phyloP scores from a whole-genome alignment of 2,113 vertebrate species.

The Chaetodon auriga region DNA sequence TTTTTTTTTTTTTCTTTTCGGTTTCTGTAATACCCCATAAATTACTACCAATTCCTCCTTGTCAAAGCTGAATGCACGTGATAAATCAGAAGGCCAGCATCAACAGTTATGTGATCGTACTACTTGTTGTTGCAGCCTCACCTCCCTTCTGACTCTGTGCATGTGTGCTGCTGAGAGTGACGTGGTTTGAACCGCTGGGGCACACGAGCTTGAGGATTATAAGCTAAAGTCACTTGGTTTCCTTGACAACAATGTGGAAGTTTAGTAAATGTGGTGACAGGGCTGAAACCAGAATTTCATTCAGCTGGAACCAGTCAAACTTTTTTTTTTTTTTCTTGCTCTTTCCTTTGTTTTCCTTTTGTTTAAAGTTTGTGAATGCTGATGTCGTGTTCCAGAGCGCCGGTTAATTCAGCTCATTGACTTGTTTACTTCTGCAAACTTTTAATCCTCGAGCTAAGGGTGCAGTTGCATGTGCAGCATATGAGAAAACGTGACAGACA shows the following conservation, averaged over 20 bases:
- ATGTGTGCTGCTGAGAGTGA: conserved; percentile 11
- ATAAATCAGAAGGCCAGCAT: conserved; percentile 17
- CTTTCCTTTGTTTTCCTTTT: conserved; percentile 22
- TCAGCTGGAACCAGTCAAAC: conserved; percentile 16
- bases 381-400: conserved; percentile 15
- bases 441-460: conserved; percentile 45
- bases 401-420: conserved; percentile 43
- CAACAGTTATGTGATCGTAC: not conserved
- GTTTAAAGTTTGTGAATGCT: conserved; percentile 24
- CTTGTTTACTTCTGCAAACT: conserved; percentile 47
- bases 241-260: conserved; percentile 56
- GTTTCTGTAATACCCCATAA: conserved; percentile 1
- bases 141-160: not conserved
- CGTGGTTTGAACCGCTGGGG: conserved; percentile 35
- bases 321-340: not conserved
- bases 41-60: not conserved
- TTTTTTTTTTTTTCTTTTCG: not conserved
- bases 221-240: conserved; percentile 41
- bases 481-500: conserved; percentile 33
- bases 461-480: conserved; percentile 6
- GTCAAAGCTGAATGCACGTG: conserved; percentile 32
- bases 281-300: conserved; percentile 24
- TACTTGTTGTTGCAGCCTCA: conserved; percentile 12
- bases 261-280: conserved; percentile 41
- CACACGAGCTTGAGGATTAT: conserved; percentile 39